Evolutionary conservation across 2,797 vertebrate genomes (phyloP).

Genomic region (Falco naumanni): DNA sequence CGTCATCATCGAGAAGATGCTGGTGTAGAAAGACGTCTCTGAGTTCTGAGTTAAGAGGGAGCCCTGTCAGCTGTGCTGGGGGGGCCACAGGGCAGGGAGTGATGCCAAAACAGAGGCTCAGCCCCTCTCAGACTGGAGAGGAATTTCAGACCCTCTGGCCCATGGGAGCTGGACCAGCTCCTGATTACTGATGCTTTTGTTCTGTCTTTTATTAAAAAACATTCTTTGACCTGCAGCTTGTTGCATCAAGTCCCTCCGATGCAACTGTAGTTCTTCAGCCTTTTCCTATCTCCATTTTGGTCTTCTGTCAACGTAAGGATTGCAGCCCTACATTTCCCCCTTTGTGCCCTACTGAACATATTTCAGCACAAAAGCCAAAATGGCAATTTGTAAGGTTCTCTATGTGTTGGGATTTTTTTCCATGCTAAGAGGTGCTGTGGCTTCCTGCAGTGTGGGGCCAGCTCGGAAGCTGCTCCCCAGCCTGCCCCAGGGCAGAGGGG

Average conservation of each 20-base stretch:
- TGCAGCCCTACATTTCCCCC: neutral
- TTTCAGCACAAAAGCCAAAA: neutral
- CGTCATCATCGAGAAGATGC: neutral
- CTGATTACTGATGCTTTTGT: neutral
- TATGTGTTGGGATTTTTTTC: neutral
- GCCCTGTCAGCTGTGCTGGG: neutral
- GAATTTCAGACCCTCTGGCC: neutral
- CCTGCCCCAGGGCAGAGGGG: neutral
- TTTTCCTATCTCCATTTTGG: neutral
- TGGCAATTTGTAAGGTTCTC: neutral
- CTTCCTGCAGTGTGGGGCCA: neutral
- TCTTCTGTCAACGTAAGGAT: neutral
- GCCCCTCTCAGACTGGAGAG: neutral
- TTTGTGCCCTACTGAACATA: neutral
- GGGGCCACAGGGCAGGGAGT: neutral
- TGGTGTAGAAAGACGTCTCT: neutral
- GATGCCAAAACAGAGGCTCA: neutral
- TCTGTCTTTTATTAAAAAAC: neutral
- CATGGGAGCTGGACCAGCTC: neutral
- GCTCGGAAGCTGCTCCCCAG: neutral
- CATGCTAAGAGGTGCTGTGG: neutral
- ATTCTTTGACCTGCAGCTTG: neutral
- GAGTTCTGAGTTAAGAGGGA: neutral
- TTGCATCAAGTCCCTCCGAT: neutral
- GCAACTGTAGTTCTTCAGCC: neutral